phyloP scores from a whole-genome alignment of 2,113 vertebrate genomes.

The Petaurus breviceps region DNA sequence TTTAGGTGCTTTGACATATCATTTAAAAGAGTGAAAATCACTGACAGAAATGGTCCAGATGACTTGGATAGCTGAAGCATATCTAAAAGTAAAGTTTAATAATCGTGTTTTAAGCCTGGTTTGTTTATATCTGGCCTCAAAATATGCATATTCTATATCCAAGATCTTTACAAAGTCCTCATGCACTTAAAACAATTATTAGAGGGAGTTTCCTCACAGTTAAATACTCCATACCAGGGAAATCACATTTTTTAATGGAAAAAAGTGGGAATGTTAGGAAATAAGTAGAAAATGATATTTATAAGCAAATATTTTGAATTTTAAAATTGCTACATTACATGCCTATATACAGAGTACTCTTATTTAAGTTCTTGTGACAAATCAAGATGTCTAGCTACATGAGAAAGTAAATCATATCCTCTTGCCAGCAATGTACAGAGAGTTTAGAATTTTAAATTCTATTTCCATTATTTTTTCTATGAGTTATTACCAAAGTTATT shows the following conservation, averaged over 20 bases:
- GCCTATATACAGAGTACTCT: background rate
- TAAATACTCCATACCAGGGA: background rate
- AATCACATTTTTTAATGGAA: background rate
- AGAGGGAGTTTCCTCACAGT: background rate
- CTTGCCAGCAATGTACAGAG: background rate
- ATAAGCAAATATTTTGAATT: background rate
- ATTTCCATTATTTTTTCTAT: background rate
- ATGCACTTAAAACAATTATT: background rate
- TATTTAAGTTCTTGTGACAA: background rate
- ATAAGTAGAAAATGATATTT: background rate
- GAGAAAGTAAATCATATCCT: background rate
- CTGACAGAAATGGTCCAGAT: background rate
- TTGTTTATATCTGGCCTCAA: background rate
- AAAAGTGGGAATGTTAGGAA: background rate
- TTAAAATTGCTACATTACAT: background rate
- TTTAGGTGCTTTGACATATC: background rate
- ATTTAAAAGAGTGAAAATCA: background rate
- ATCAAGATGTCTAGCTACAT: background rate
- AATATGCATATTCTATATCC: background rate
- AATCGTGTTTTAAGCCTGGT: background rate
- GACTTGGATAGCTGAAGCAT: background rate
- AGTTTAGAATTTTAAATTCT: background rate
- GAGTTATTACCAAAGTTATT: background rate
- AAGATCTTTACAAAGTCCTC: background rate
- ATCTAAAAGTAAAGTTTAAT: background rate